Evolutionary conservation across 2,888 invertebrate species (phyloP).

Genomic region (Eristalinus sepulchralis): DNA sequence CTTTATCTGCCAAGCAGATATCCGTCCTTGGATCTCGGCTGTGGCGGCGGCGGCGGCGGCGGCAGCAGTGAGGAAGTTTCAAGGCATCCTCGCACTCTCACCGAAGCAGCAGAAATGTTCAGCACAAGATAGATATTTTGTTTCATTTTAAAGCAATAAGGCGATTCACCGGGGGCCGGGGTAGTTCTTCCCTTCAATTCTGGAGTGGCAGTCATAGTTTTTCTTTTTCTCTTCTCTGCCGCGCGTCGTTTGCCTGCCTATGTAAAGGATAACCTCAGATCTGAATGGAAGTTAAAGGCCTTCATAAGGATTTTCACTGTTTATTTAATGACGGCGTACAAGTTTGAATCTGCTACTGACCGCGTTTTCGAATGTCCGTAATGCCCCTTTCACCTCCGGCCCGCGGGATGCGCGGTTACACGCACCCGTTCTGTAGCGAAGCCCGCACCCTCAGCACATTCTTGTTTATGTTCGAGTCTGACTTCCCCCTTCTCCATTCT

Average conservation of each 20-base stretch:
- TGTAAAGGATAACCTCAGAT: constrained; percentile 27
- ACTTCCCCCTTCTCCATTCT: background rate
- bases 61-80: constrained; percentile 23
- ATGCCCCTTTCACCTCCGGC: background rate
- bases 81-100: constrained; percentile 3
- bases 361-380: constrained; percentile 1
- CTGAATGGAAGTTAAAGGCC: constrained; percentile 6
- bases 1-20: constrained; percentile 52
- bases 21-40: constrained; percentile 11
- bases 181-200: background rate
- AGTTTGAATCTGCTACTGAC: constrained; percentile 36
- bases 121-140: constrained; percentile 38
- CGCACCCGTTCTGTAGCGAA: constrained; percentile 8
- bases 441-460: background rate
- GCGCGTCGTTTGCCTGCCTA: background rate
- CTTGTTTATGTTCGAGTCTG: constrained; percentile 45
- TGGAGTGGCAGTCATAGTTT: background rate
- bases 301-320: constrained; percentile 51
- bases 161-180: background rate
- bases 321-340: constrained; percentile 43
- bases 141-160: constrained; percentile 48
- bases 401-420: background rate
- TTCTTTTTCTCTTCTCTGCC: background rate
- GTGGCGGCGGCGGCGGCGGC: too few relatives aligned
- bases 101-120: background rate